Percentiles rank a stretch among this genome's conserved stretches.
Evolutionary conservation across 2,113 vertebrate genomes (phyloP).

Genomic region (Bos indicus): DNA sequence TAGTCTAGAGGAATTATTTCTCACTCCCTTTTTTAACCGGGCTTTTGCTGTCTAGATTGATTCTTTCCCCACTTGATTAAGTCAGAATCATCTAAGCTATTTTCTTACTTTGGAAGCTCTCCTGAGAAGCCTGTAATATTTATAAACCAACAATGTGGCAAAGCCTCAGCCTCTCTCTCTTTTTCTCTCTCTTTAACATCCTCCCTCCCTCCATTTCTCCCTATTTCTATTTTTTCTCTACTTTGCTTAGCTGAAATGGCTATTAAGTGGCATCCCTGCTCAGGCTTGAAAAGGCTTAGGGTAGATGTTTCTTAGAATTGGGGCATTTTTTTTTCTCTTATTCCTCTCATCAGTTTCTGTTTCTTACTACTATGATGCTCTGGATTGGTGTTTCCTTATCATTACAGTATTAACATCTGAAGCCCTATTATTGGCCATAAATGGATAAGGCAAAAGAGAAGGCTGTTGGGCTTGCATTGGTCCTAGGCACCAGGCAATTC

Average conservation of each 20-base stretch:
- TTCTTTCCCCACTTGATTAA: not conserved
- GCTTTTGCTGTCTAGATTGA: not conserved
- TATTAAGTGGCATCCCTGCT: not conserved
- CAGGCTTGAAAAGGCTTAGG: not conserved
- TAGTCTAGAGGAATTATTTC: not conserved
- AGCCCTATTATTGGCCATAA: not conserved
- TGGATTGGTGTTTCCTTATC: not conserved
- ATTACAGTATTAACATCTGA: not conserved
- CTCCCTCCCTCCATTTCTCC: too few species aligned
- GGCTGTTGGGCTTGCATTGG: not conserved
- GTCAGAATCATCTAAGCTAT: not conserved
- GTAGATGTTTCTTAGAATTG: not conserved
- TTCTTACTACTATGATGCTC: not conserved
- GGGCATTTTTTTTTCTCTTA: not conserved
- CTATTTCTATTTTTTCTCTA: not conserved
- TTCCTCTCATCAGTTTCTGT: not conserved
- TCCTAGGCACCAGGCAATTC: not conserved
- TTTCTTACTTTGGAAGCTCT: not conserved
- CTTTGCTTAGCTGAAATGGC: not conserved
- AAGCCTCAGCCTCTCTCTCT: not conserved
- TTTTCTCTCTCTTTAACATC: not conserved
- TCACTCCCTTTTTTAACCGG: not conserved
- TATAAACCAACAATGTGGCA: not conserved
- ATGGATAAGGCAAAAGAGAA: not conserved
- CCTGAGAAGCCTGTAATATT: not conserved